phyloP scores from a whole-genome alignment of 1,140 invertebrate genomes.

The Carcinoscorpius rotundicauda region DNA sequence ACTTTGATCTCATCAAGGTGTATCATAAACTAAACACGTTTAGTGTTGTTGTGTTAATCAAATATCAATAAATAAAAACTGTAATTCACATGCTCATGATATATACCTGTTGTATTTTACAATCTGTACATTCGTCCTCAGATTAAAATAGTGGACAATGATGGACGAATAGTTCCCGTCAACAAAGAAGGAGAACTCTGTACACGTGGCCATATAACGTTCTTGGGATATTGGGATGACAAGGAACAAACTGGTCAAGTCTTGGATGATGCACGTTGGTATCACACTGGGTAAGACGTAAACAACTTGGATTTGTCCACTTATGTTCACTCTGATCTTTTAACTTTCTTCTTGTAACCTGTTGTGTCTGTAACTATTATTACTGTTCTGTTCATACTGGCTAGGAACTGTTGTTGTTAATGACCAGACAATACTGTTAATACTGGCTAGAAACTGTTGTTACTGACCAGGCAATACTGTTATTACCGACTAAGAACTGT shows the following conservation, averaged over 20 bases:
- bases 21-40: not conserved
- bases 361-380: too few relatives aligned
- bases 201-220: slow-evolving; percentile 62
- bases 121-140: slow-evolving; percentile 19
- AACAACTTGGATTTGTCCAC: not conserved
- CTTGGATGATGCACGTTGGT: slow-evolving; percentile 60
- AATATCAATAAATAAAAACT: too few relatives aligned
- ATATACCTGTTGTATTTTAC: not conserved
- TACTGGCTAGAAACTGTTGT: too few relatives aligned
- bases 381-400: too few relatives aligned
- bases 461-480: too few relatives aligned
- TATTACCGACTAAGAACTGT: too few relatives aligned
- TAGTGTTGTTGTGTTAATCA: not conserved
- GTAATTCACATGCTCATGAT: not conserved
- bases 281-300: slow-evolving; percentile 65
- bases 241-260: slow-evolving; percentile 61
- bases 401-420: too few relatives aligned
- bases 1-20: not conserved
- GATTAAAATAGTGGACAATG: slow-evolving; percentile 55
- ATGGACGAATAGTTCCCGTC: slow-evolving; percentile 55
- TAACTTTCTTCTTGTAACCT: too few relatives aligned
- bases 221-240: slow-evolving; percentile 78
- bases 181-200: slow-evolving; percentile 69
- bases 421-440: too few relatives aligned
- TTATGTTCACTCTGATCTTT: too few relatives aligned